Conservation (phyloP, 2,113 vertebrate genomes). For the Catagonus wagneri region DNA sequence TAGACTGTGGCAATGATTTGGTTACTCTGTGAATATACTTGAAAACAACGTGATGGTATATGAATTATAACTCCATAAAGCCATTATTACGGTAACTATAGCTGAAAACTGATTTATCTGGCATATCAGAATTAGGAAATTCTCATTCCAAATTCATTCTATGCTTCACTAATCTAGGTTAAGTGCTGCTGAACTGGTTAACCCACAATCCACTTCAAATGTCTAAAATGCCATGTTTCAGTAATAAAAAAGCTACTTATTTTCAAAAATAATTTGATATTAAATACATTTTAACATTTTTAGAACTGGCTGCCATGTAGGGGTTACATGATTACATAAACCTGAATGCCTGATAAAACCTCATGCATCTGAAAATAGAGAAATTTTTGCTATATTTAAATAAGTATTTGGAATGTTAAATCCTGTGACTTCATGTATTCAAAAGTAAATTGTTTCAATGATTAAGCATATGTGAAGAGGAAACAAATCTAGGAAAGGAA, state of each 20-base stretch:
- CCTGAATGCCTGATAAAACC: background rate
- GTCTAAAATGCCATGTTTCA: background rate
- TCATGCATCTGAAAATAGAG: background rate
- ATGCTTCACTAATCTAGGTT: background rate
- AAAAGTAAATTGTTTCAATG: slow-evolving; percentile 54
- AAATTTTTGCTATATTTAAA: slow-evolving; percentile 24
- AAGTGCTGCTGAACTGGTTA: background rate
- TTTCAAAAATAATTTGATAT: background rate
- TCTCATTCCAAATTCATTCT: slow-evolving; percentile 35
- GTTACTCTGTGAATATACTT: background rate
- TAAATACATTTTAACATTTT: slow-evolving; percentile 4
- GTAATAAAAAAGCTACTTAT: background rate
- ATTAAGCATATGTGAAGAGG: slow-evolving; percentile 22
- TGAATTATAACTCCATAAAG: slow-evolving; percentile 37
- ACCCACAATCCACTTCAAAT: slow-evolving; percentile 50
- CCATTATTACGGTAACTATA: background rate
- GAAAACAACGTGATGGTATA: background rate
- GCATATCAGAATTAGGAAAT: background rate
- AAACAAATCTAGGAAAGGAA: slow-evolving; percentile 43
- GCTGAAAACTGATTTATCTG: slow-evolving; percentile 19
- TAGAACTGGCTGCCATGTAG: background rate
- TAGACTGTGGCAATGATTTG: background rate
- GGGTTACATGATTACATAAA: background rate
- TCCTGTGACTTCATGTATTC: slow-evolving; percentile 22
- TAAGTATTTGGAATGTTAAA: slow-evolving; percentile 42